A percentile compares a stretch with the other conserved stretches of the same genome.
Conservation (phyloP, 2,797 vertebrate genomes). For the Argya squamiceps region DNA sequence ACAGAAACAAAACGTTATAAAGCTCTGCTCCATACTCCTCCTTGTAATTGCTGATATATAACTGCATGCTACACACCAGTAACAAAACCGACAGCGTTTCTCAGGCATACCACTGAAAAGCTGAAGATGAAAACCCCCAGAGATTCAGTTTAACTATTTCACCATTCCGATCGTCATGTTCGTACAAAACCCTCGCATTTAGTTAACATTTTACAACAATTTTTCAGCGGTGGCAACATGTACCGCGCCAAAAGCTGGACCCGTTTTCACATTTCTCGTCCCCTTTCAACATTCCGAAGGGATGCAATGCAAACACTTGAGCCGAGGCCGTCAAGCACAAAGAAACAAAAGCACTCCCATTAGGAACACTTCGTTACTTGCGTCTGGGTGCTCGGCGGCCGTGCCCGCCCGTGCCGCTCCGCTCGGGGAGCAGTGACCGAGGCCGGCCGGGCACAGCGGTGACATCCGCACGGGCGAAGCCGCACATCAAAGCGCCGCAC, state of each 20-base stretch:
- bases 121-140: neutral
- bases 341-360: neutral
- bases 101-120: neutral
- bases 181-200: fast-evolving
- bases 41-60: too few relatives aligned
- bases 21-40: neutral
- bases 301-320: neutral
- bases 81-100: neutral
- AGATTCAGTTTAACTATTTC: neutral
- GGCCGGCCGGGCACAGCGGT: fast-evolving
- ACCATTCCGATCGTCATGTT: too few relatives aligned
- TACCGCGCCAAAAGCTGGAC: neutral
- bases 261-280: neutral
- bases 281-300: neutral
- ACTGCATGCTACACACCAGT: too few relatives aligned
- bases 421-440: neutral
- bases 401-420: neutral
- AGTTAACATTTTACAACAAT: neutral
- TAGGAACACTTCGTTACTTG: neutral
- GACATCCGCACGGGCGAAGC: neutral
- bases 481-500: neutral
- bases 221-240: fast-evolving
- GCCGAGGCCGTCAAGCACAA: neutral
- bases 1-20: neutral
- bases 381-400: neutral